phyloP scores from a whole-genome alignment of 2,113 vertebrate genomes.

The Percopsis transmontana region DNA sequence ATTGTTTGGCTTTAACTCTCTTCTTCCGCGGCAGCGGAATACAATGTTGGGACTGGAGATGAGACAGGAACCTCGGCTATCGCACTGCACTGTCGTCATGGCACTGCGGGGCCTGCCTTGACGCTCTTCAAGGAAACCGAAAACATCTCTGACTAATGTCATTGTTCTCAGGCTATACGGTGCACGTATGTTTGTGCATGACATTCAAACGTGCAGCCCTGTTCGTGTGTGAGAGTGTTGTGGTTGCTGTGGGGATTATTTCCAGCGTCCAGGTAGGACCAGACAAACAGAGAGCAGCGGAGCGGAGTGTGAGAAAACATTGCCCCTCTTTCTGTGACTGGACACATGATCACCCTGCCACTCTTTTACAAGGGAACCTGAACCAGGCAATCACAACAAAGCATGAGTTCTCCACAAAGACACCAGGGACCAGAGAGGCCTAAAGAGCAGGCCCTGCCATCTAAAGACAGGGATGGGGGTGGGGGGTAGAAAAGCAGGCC shows the following conservation, averaged over 20 bases:
- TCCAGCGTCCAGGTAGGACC: conserved; percentile 28
- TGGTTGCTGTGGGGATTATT: neutral
- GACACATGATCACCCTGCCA: conserved; percentile 66
- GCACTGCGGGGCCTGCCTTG: conserved; percentile 54
- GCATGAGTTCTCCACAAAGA: conserved; percentile 63
- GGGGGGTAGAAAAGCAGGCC: conserved; percentile 8
- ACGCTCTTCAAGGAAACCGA: conserved; percentile 55
- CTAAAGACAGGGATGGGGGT: conserved; percentile 24
- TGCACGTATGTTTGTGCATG: conserved; percentile 20
- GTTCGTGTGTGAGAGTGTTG: neutral
- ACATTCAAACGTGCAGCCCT: neutral
- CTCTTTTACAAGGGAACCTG: conserved; percentile 64
- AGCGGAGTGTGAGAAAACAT: conserved; percentile 76
- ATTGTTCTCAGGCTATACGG: conserved; percentile 16
- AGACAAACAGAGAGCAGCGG: conserved; percentile 38
- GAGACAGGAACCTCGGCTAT: conserved; percentile 52
- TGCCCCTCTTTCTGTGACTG: conserved; percentile 63
- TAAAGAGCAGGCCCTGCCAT: conserved; percentile 30
- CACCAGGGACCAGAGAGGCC: conserved; percentile 33
- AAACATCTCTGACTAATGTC: conserved; percentile 18
- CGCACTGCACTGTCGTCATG: conserved; percentile 35
- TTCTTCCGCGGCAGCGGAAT: conserved; percentile 27
- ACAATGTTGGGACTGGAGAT: conserved; percentile 63
- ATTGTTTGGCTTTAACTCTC: conserved; percentile 16
- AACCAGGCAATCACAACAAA: conserved; percentile 75